Evolutionary conservation across 2,797 vertebrate genomes (phyloP), one percentile per base, ranked within the genome.

Genomic region (Pantherophis alleghaniensis): DNA sequence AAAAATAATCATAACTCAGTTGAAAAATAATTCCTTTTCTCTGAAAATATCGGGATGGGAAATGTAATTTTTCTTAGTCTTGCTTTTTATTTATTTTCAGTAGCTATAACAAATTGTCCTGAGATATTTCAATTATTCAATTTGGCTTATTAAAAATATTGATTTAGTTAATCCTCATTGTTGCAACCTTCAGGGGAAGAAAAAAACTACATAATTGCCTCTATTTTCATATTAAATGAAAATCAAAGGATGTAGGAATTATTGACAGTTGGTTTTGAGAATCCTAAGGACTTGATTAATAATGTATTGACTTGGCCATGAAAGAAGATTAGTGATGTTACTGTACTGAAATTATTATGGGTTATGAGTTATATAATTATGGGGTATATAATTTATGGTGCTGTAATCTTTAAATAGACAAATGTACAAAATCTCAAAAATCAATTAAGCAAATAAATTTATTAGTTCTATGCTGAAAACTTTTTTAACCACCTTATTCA

Each of bases 221-320:
- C 51, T 42, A 42, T 42, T 42, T 42, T 42, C 74, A 69, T 66
- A 69, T 69, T 4, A 88, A 74, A 18, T 18, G 63, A 59, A 89
- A 59, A 13, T 24, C 37, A 69, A 24, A 60, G 55, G 66, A 42
- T 66, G 11, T n/a, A 51, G 7, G 14, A 28, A 74, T 92, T 56
- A 92, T 69, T 92, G n/a, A 42, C 28, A 55, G n/a, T 37, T 92
- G 63, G 32, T 89, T 88, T 88, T 88, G 37, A 89, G 26, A 92
- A 88, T 51, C 79, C 22, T 18, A 59, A 91, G 28, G 13, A 61
- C 20, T 57, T 24, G 69, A 87, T 88, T 57, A 56, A 69, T 88
- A 37, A 88, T 26, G 32, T 57, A 9, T 55, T 92, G 91, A 28
- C 51, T 69, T 69, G 32, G 13, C 26, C n/a, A 69, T 69, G 16